A percentile compares a stretch with the other conserved stretches of the same genome.
Evolutionary conservation across 2,113 vertebrate species (phyloP).

Genomic region (Colaptes auratus): DNA sequence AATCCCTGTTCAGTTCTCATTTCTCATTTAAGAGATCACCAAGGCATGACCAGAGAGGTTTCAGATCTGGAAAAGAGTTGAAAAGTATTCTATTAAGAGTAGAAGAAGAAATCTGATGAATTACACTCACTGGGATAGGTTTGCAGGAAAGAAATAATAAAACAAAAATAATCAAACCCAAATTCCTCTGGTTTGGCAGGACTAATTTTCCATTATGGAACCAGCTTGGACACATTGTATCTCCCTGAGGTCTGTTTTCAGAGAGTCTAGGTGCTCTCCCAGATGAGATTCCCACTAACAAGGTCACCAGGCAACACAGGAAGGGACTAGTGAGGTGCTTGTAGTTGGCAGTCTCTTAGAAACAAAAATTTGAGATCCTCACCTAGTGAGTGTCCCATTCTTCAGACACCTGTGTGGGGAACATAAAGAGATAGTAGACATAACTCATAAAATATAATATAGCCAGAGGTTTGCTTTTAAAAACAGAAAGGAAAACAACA

Average conservation of each 20-base stretch:
- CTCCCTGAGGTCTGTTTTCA: background rate
- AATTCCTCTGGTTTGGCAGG: background rate
- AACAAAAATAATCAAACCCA: background rate
- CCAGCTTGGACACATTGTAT: background rate
- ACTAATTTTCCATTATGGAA: background rate
- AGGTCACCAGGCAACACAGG: background rate
- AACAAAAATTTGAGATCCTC: background rate
- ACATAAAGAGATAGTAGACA: background rate
- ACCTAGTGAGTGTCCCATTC: background rate
- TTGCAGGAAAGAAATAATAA: background rate
- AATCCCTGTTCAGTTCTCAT: background rate
- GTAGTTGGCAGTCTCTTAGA: background rate
- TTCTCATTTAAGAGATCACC: background rate
- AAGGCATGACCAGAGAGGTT: background rate
- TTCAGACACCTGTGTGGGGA: background rate
- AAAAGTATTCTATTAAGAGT: background rate
- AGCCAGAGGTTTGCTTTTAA: background rate
- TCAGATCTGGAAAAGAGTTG: background rate
- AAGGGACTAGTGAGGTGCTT: background rate
- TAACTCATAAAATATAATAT: background rate
- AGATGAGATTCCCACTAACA: background rate
- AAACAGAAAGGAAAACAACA: accelerated
- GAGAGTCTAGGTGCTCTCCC: accelerated
- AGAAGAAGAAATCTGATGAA: background rate
- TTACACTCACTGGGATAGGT: background rate